Evolutionary conservation across 2,113 vertebrate genomes (phyloP), one percentile per base, ranked within the genome.

Genomic region (Asarcornis scutulata): DNA sequence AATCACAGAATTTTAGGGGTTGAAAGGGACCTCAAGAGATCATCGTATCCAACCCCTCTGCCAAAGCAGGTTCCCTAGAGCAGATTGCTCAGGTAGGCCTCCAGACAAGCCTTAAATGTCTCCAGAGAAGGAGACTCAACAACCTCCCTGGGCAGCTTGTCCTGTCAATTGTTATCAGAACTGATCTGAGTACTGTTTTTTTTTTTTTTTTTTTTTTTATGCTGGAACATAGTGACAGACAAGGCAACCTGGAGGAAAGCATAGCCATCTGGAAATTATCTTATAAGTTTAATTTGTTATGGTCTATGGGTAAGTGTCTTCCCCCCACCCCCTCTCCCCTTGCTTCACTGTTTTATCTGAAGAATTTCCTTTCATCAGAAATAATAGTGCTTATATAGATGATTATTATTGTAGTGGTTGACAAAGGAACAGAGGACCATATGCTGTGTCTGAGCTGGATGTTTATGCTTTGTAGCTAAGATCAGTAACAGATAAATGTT

Each of bases 321-420:
- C 42, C 34, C 2, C 5, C 1, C 10, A 7, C 36, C 36, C 36
- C 2, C 0, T 1, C 3, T 56, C 89, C 9, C 5, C 5, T 56
- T 72, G 4, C 5, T 55, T 75, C 0, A 1, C 5, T 29, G 6
- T 55, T 86, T 77, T 42, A 62, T 36, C 7, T 2, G 3, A 59
- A 13, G 3, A 64, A 77, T 13, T 23, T 62, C 66, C 26, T 69
- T 62, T 32, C 7, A 15, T 31, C 7, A 71, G 23, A 89, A 7
- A 29, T 25, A 86, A 14, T 26, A 23, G 3, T n/a, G 9, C 40
- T 78, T 68, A 48, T 84, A 73, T 40, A 69, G 5, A 67, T 81
- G 3, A 42, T 25, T 73, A 7, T 58, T 62, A 9, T 25, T 48
- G 38, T 13, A 52, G 9, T 38, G 48, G 3, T 71, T 90, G 44